phyloP scores from a whole-genome alignment of 2,888 invertebrate genomes.

The Gastracanthus pulcherrimus region DNA sequence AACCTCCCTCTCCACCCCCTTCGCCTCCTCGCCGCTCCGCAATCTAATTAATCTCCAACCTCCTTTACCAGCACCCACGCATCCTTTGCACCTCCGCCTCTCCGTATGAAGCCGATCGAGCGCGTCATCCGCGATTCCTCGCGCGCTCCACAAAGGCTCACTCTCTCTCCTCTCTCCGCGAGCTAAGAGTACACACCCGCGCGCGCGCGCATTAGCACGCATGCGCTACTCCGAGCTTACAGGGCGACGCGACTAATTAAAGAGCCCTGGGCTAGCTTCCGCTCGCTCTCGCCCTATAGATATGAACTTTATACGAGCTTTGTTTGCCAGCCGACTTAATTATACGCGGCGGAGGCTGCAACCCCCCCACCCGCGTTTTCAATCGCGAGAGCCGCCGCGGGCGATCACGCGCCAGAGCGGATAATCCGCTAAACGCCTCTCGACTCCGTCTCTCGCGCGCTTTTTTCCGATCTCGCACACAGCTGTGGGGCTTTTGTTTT shows the following conservation, averaged over 20 bases:
- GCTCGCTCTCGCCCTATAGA: too few species aligned
- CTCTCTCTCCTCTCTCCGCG: background rate
- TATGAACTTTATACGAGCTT: slow-evolving; percentile 66
- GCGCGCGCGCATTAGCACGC: too few species aligned
- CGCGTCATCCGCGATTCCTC: background rate
- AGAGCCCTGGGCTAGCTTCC: slow-evolving; percentile 35
- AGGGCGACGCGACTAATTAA: slow-evolving; percentile 49
- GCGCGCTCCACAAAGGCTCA: background rate
- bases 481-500: too few species aligned
- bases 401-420: slow-evolving; percentile 35
- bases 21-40: too few species aligned
- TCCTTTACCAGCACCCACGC: too few species aligned
- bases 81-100: background rate
- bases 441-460: background rate
- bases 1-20: too few species aligned
- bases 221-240: background rate
- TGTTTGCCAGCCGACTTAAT: slow-evolving; percentile 74
- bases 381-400: slow-evolving; percentile 22
- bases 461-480: background rate
- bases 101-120: background rate
- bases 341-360: slow-evolving; percentile 66
- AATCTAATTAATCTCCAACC: slow-evolving; percentile 24
- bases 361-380: slow-evolving; percentile 39
- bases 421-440: slow-evolving; percentile 31
- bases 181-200: background rate